Conservation (phyloP, 2,888 invertebrate genomes). For the Melipona beecheii region DNA sequence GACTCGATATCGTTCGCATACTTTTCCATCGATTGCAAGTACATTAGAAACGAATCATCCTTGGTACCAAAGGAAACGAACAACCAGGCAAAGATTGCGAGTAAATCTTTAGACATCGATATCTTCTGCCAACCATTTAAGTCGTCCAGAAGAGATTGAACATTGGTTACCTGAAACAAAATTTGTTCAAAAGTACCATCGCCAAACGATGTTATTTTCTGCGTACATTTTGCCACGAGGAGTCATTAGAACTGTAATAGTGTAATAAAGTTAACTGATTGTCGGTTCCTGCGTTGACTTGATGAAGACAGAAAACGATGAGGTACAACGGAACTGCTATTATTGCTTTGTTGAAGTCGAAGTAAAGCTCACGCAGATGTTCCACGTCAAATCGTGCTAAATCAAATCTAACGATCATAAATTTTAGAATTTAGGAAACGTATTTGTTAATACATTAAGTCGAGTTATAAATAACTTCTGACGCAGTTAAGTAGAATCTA, state of each 20-base stretch:
- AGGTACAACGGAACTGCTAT: conserved; percentile 78
- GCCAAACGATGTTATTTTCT: not conserved
- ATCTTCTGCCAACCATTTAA: conserved; percentile 76
- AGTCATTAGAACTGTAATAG: conserved; percentile 66
- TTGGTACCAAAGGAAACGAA: conserved; percentile 77
- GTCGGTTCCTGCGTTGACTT: conserved; percentile 72
- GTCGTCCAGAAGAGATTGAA: conserved; percentile 64
- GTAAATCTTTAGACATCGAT: conserved; percentile 77
- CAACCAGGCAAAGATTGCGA: conserved; percentile 79
- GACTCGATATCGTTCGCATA: conserved; percentile 64
- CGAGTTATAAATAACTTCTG: no score
- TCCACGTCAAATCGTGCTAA: conserved; percentile 75
- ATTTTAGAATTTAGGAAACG: not conserved
- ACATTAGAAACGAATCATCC: conserved; percentile 76
- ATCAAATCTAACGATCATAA: conserved; percentile 75
- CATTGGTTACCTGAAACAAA: conserved; percentile 63
- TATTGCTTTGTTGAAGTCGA: conserved; percentile 73
- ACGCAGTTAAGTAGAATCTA: no score
- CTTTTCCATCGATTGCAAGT: conserved; percentile 77
- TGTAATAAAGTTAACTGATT: conserved; percentile 73
- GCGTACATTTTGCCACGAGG: conserved; percentile 56
- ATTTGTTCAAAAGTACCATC: not conserved
- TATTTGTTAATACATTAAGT: not conserved
- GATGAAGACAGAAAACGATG: conserved; percentile 78
- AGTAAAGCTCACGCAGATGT: conserved; percentile 76